Percentiles rank a stretch among this genome's conserved stretches.
Conservation (phyloP, 2,888 invertebrate genomes). For the Conchocele bisecta region DNA sequence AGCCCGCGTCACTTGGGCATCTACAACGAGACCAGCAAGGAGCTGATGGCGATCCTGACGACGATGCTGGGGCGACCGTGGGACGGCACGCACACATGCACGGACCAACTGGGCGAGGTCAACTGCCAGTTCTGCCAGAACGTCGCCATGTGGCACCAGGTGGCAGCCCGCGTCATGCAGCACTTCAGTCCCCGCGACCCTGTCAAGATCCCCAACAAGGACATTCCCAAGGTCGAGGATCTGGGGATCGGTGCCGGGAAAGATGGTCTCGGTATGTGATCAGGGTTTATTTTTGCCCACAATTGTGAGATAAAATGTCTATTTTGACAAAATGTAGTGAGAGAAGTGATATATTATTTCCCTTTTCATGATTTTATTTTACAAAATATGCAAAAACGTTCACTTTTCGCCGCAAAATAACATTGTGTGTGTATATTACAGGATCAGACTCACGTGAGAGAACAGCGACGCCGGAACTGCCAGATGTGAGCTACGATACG, state of each 20-base stretch:
- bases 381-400: too few species aligned
- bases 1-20: conserved; percentile 92
- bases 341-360: too few species aligned
- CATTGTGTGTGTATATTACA: conserved; percentile 3
- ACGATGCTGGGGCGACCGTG: conserved; percentile 90
- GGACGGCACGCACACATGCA: conserved; percentile 86
- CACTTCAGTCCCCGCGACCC: conserved; percentile 78
- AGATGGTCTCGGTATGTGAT: too few species aligned
- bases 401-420: too few species aligned
- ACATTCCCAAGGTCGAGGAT: conserved; percentile 81
- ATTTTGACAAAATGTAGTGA: too few species aligned
- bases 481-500: conserved; percentile 70
- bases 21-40: conserved; percentile 87
- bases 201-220: conserved; percentile 78
- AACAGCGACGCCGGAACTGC: conserved; percentile 52
- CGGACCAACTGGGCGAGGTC: conserved; percentile 83
- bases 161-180: conserved; percentile 83
- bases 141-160: conserved; percentile 94
- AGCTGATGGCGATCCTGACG: conserved; percentile 89
- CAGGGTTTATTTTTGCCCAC: too few species aligned
- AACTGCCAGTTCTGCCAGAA: conserved; percentile 95
- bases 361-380: too few species aligned
- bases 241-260: conserved; percentile 56
- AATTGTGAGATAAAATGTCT: too few species aligned
- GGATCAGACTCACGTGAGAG: conserved; percentile 45